Base-by-base conservation (phyloP, 2,113 vertebrate genomes). In the Hippotragus niger region DNA sequence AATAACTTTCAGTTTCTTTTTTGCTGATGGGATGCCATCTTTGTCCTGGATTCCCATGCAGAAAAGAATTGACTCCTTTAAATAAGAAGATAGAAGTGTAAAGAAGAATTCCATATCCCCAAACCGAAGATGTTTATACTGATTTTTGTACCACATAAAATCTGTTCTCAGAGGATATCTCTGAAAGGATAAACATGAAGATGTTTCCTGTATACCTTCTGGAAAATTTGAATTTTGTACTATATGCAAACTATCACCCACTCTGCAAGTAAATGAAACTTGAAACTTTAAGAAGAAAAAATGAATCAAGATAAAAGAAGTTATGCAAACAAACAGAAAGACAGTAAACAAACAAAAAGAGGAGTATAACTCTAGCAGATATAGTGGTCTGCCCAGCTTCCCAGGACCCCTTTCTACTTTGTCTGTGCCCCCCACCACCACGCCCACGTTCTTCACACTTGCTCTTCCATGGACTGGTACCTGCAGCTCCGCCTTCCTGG, bases 1-100 rank as follows among this genome's bases (percentile, higher is more conserved):
- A 98, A 98, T 98, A 98, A 98, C 96, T 98, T 98, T 98, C 98
- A 97, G 98, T 98, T 98, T 98, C 84, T 98, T 97, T 98, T 98
- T 98, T 97, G 97, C 98, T 98, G 98, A 97, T 97, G 98, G 97
- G 98, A 98, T 98, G 97, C 98, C 98, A 98, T 98, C 98, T 98
- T 99, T 99, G 97, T 98, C 97, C 98, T 98, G 94, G 92, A 96
- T 67, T 98, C 98, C 98, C 98, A 91, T 83, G 98, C 97, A 98
- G 98, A 98, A 98, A 98, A 98, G 96, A 99, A 98, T 98, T 98
- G 97, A 98, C 95, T 90, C 88, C 84, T 98, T 98, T 98, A 97
- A 98, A 97, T 97, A 86, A 95, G 97, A 95, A 97, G 95, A 97
- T 96, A 98, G 96, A 97, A 98, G 97, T 98, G 97, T 90, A 98